A percentile compares a stretch with the other conserved stretches of the same genome.
phyloP scores from a whole-genome alignment of 2,888 invertebrate species.

The Oscheius onirici region DNA sequence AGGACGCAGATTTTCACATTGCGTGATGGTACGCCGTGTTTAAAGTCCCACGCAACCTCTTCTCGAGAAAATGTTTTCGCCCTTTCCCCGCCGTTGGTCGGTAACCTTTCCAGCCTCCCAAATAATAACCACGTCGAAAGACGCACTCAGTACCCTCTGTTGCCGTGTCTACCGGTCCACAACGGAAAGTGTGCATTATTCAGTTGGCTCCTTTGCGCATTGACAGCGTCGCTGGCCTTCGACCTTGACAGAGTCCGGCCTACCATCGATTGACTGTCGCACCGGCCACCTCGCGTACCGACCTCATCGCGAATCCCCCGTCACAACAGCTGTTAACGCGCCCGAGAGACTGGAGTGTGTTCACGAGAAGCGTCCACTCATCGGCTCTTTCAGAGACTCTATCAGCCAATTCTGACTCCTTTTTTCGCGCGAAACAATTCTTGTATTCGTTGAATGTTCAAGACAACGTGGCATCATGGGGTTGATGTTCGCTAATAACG shows the following conservation, averaged over 20 bases:
- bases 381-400: constrained; percentile 19
- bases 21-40: too few relatives aligned
- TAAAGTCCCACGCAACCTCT: too few relatives aligned
- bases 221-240: constrained; percentile 24
- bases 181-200: constrained; percentile 29
- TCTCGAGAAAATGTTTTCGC: not conserved
- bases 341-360: constrained; percentile 20
- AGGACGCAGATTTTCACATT: too few relatives aligned
- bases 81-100: not conserved
- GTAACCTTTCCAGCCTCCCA: too few relatives aligned
- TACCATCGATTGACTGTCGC: constrained; percentile 26
- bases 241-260: constrained; percentile 29
- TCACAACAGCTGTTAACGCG: constrained; percentile 28
- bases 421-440: too few relatives aligned
- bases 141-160: not conserved
- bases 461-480: not conserved
- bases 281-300: constrained; percentile 26
- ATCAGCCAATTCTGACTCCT: too few relatives aligned
- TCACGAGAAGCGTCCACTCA: constrained; percentile 28
- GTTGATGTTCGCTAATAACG: constrained; percentile 7
- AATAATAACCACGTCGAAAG: too few relatives aligned
- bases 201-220: constrained; percentile 22
- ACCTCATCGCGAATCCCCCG: constrained; percentile 26
- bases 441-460: too few relatives aligned
- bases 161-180: constrained; percentile 30